These are phyloP conservation scores for Heliocidaris erythrogramma DNA, from an alignment of 35 echinoderm and acorn worm species.

Conservation along the genomic window DNA sequence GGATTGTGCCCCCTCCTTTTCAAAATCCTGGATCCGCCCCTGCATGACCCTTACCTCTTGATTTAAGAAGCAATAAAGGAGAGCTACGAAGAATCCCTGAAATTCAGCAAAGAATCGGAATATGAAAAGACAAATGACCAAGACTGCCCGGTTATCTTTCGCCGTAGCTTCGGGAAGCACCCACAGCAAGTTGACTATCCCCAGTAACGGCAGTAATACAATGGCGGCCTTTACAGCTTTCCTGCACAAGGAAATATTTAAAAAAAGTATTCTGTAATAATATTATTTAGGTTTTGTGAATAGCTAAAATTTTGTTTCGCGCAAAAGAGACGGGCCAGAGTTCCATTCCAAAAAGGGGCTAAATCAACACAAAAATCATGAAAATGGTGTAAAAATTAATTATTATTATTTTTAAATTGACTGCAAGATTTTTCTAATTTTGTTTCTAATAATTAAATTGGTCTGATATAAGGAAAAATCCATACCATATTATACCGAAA, in stretches of 20 bases:
- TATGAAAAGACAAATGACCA: slow-evolving; percentile 59
- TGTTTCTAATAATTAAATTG: too few species aligned
- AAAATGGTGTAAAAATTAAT: too few species aligned
- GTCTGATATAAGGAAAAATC: too few species aligned
- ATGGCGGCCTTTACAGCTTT: slow-evolving; percentile 85
- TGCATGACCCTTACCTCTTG: slow-evolving; percentile 69
- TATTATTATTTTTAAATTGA: too few species aligned
- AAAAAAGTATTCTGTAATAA: not conserved
- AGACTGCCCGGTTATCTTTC: not conserved
- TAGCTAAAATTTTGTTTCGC: too few species aligned
- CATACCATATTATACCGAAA: too few species aligned
- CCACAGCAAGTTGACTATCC: slow-evolving; percentile 75
- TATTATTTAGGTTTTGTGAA: too few species aligned
- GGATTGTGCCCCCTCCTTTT: not conserved
- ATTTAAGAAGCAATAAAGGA: slow-evolving; percentile 92
- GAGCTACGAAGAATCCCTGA: slow-evolving; percentile 84
- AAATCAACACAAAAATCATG: too few species aligned
- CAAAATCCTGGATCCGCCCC: not conserved
- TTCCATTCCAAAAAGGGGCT: too few species aligned
- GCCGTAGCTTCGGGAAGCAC: slow-evolving; percentile 48
- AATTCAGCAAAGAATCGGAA: slow-evolving; percentile 67
- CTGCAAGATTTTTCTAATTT: too few species aligned
- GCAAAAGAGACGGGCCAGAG: too few species aligned
- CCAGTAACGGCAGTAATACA: slow-evolving; percentile 81
- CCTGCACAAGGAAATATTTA: slow-evolving; percentile 43